Percentiles rank a stretch among this genome's conserved stretches.
These are phyloP conservation scores for Passerculus sandwichensis DNA, from an alignment of 2,797 vertebrate genomes.

Conservation along the genomic window DNA sequence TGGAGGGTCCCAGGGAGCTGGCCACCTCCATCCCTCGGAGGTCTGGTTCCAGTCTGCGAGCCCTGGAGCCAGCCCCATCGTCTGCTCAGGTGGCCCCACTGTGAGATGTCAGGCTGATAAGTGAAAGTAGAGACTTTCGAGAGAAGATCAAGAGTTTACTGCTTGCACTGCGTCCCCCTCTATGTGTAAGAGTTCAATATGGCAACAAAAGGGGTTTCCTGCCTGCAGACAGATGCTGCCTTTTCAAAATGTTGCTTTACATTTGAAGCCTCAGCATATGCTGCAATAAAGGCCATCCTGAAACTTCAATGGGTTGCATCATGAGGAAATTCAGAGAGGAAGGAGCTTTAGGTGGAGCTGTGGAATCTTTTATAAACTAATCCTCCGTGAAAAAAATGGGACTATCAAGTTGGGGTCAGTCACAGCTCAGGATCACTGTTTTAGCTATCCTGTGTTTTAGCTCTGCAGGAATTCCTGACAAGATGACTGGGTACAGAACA, in stretches of 20 bases:
- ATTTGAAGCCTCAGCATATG: conserved; percentile 49
- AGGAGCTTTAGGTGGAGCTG: conserved; percentile 51
- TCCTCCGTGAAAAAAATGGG: not conserved
- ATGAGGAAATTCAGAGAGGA: conserved; percentile 45
- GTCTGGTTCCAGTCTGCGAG: conserved; percentile 77
- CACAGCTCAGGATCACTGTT: not conserved
- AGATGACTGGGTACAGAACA: not conserved
- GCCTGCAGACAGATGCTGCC: conserved; percentile 55
- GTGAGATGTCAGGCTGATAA: conserved; percentile 90
- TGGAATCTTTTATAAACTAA: conserved; percentile 30
- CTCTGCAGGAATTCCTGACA: not conserved
- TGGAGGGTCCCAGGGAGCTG: conserved; percentile 75
- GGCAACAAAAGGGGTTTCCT: conserved; percentile 61
- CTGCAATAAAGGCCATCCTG: conserved; percentile 51
- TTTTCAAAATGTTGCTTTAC: conserved; percentile 19
- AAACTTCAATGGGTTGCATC: conserved; percentile 38
- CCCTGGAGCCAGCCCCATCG: conserved; percentile 84
- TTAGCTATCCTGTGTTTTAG: not conserved
- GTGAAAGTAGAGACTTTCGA: conserved; percentile 69
- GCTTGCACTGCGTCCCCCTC: conserved; percentile 46
- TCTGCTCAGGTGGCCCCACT: conserved; percentile 85
- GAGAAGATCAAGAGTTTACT: conserved; percentile 67
- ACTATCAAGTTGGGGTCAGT: not conserved
- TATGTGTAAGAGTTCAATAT: conserved; percentile 48
- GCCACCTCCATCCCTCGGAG: conserved; percentile 60